These are phyloP conservation scores for Argyresthia goedartella DNA, from an alignment of 2,888 invertebrate genomes.

Conservation along the genomic window DNA sequence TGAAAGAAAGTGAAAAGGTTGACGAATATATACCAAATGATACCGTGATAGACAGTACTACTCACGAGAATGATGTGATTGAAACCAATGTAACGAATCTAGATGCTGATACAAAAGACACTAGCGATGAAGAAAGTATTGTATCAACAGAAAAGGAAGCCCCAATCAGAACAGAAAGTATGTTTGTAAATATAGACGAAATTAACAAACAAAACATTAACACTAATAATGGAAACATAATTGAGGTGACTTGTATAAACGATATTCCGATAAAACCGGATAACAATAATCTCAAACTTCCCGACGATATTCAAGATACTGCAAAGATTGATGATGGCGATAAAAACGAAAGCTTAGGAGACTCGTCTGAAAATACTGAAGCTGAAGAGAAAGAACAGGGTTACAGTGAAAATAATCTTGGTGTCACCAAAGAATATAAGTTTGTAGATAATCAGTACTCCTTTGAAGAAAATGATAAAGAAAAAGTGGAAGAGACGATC, in stretches of 20 bases:
- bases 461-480: neutral
- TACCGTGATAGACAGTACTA: neutral
- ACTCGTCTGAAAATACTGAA: neutral
- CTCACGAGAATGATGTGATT: neutral
- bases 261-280: neutral
- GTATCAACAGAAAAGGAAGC: too few species aligned
- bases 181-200: too few species aligned
- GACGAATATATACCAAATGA: neutral
- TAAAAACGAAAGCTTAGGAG: too few species aligned
- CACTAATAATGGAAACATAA: neutral
- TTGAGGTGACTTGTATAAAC: neutral
- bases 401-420: neutral
- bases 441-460: neutral
- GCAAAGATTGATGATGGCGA: too few species aligned
- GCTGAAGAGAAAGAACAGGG: neutral
- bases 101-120: neutral
- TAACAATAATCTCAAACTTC: neutral
- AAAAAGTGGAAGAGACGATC: constrained; percentile 6
- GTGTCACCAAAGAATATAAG: neutral
- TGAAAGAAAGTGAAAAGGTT: neutral
- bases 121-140: too few species aligned
- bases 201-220: neutral
- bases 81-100: neutral
- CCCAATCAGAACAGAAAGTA: too few species aligned
- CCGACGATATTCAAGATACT: too few species aligned